Conservation (phyloP, 2,113 vertebrate species). For the Lutjanus erythropterus region DNA sequence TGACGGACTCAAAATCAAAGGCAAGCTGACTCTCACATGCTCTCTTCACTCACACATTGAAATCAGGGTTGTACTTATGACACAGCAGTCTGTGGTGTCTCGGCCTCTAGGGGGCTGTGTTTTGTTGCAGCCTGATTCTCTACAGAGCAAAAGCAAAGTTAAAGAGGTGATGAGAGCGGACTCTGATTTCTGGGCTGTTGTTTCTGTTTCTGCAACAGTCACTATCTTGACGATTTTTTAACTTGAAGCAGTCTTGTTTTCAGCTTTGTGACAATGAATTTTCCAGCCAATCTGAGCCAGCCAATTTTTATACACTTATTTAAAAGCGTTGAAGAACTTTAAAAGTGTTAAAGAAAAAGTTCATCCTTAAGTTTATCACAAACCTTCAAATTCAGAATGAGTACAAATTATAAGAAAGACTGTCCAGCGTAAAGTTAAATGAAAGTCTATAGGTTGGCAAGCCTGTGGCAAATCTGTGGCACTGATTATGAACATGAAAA, state of each 20-base stretch:
- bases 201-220: slow-evolving; percentile 6
- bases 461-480: too few relatives aligned
- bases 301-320: too few relatives aligned
- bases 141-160: neutral
- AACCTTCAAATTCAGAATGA: too few relatives aligned
- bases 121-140: slow-evolving; percentile 27
- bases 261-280: too few relatives aligned
- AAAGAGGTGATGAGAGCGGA: slow-evolving; percentile 25
- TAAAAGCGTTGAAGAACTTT: too few relatives aligned
- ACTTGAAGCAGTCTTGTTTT: slow-evolving; percentile 9
- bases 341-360: too few relatives aligned
- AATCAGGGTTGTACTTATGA: neutral
- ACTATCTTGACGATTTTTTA: neutral
- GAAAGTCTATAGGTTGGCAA: too few relatives aligned
- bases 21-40: slow-evolving; percentile 65
- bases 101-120: slow-evolving; percentile 78
- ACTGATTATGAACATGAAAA: too few relatives aligned
- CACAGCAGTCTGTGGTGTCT: neutral
- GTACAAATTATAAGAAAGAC: too few relatives aligned
- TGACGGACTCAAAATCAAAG: slow-evolving; percentile 82
- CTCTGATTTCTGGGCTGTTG: slow-evolving; percentile 13
- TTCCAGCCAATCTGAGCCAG: too few relatives aligned
- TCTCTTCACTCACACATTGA: neutral
- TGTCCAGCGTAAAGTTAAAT: too few relatives aligned
- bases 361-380: too few relatives aligned